These are phyloP conservation scores for Anarhynchus alexandrinus DNA, from an alignment of 2,113 vertebrate species.

Conservation along the genomic window DNA sequence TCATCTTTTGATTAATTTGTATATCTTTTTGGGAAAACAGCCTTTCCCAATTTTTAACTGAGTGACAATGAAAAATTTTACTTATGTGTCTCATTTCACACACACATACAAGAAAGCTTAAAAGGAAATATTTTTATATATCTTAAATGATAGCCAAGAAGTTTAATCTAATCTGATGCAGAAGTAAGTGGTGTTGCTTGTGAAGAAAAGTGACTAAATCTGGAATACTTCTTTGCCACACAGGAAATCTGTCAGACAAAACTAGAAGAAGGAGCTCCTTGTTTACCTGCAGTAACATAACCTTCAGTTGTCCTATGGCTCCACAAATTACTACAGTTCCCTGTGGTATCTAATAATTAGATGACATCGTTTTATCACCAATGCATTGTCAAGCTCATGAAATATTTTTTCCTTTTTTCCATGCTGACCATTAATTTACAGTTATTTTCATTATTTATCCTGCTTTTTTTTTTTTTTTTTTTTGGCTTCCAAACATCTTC, in stretches of 20 bases:
- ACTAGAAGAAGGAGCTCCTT: not conserved
- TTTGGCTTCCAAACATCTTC: not conserved
- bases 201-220: not conserved
- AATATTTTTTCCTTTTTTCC: fast-evolving
- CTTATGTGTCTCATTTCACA: not conserved
- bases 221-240: not conserved
- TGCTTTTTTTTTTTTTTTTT: not conserved
- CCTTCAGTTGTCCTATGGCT: not conserved
- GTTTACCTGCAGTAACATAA: not conserved
- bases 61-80: not conserved
- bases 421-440: not conserved
- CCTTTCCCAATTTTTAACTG: not conserved
- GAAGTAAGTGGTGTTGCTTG: not conserved
- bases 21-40: not conserved
- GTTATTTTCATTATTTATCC: not conserved
- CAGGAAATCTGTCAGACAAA: not conserved
- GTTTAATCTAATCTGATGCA: not conserved
- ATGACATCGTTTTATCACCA: fast-evolving
- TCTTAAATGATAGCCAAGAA: not conserved
- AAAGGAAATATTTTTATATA: not conserved
- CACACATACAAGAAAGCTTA: not conserved
- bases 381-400: not conserved
- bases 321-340: not conserved
- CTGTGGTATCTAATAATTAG: not conserved
- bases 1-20: not conserved